Evolutionary conservation across 2,113 vertebrate species (phyloP).

Genomic region (Cryptomyrus ogoouensis): DNA sequence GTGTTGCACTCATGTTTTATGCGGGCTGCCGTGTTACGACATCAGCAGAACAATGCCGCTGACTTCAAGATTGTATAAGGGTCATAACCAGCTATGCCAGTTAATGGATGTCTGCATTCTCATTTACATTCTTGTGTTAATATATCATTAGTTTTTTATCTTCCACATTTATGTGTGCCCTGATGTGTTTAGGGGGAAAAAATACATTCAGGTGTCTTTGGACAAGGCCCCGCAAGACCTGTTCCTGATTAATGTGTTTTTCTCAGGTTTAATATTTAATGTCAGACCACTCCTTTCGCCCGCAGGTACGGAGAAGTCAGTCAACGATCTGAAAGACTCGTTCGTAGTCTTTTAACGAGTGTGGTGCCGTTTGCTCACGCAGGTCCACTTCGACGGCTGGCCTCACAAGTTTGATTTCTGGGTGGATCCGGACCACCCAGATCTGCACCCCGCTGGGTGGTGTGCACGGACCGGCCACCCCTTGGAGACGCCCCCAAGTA

Average conservation of each 20-base stretch:
- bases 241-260: slow-evolving; percentile 1
- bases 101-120: background rate
- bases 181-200: background rate
- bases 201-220: background rate
- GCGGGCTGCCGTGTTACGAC: background rate
- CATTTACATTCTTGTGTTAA: background rate
- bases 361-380: background rate
- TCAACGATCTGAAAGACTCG: background rate
- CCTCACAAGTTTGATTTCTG: slow-evolving; percentile 59
- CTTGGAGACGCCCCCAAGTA: slow-evolving; percentile 51
- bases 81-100: background rate
- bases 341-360: background rate
- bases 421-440: slow-evolving; percentile 58
- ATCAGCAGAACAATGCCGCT: background rate
- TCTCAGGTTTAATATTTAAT: slow-evolving; percentile 14
- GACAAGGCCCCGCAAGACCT: background rate
- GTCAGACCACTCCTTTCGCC: background rate
- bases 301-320: background rate
- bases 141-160: background rate
- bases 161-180: background rate
- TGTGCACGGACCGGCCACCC: slow-evolving; percentile 59
- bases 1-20: background rate
- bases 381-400: slow-evolving; percentile 69
- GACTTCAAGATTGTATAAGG: background rate
- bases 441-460: slow-evolving; percentile 65